Base-by-base conservation (phyloP, 2,888 invertebrate species). In the Dynastes tityus region DNA sequence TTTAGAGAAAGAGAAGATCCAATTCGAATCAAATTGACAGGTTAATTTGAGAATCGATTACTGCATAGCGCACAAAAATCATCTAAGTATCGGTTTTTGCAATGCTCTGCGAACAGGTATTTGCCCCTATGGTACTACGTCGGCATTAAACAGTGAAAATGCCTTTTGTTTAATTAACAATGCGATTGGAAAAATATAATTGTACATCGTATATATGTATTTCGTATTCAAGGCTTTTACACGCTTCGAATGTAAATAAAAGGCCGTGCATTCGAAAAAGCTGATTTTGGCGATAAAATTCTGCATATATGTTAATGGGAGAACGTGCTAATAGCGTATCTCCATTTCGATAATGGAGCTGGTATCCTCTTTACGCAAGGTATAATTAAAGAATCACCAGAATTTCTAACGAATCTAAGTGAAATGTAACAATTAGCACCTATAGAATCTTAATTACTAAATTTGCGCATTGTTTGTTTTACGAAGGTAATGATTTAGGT, bases 171-270 rank as follows among this genome's bases (percentile, higher is more conserved):
- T 22, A 63, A 75, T 64, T 64, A 16, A 45, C 22, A 63, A 68
- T 16, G 40, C 29, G 53, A 13, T 61, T 9, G 45, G 58, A 61
- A 61, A 63, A 70, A 61, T 61, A 45, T 45, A 61, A 70, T 53
- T 29, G n/a, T 13, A 40, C 51, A 11, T 37, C 40, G 45, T 71
- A 71, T 78, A 67, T 55, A 55, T 67, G 53, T 65, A 65, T 61
- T 76, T 77, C 58, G 27, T 40, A 78, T 71, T 78, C 78, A 78
- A 78, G 78, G 78, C 70, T 78, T 76, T 73, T 71, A 78, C 73
- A 64, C 63, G 73, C 63, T 71, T 64, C 32, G 55, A 11, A 67
- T 76, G 53, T 32, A 76, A 64, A 29, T 76, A 55, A 55, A 40
- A 37, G 49, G 37, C 40, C 22, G 13, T 73, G 22, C 27, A 58